Conservation (phyloP, 2,113 vertebrate species). For the Menidia beryllina region DNA sequence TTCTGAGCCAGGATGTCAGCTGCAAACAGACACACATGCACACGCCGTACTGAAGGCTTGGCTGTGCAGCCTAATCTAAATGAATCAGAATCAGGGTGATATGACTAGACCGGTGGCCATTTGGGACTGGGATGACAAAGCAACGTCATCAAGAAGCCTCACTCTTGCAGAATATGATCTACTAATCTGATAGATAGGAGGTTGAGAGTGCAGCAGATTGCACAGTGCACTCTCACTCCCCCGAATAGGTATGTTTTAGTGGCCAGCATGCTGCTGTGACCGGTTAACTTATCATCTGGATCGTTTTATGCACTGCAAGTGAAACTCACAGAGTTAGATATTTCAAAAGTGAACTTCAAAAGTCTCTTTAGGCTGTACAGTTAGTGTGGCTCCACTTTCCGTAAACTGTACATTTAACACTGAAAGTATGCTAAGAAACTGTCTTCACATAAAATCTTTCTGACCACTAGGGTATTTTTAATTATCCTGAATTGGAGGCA, state of each 20-base stretch:
- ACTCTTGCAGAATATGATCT: slow-evolving; percentile 35
- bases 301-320: background rate
- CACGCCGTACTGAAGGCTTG: slow-evolving; percentile 36
- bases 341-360: background rate
- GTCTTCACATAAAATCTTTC: too few relatives aligned
- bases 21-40: slow-evolving; percentile 20
- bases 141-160: slow-evolving; percentile 62
- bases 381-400: too few relatives aligned
- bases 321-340: background rate
- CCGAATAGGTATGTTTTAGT: background rate
- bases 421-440: too few relatives aligned
- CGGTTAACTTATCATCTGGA: background rate
- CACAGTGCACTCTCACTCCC: slow-evolving; percentile 20
- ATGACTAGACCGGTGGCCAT: slow-evolving; percentile 71
- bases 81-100: slow-evolving; percentile 71
- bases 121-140: slow-evolving; percentile 70
- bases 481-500: background rate
- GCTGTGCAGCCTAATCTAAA: slow-evolving; percentile 66
- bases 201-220: slow-evolving; percentile 38
- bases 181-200: slow-evolving; percentile 34
- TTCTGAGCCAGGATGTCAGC: slow-evolving; percentile 63
- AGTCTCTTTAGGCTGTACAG: background rate
- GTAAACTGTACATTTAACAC: background rate
- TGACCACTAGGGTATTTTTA: background rate
- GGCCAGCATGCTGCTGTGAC: slow-evolving; percentile 7